These are phyloP conservation scores for Chouioia cunea DNA, from an alignment of 2,888 invertebrate species.

Conservation along the genomic window DNA sequence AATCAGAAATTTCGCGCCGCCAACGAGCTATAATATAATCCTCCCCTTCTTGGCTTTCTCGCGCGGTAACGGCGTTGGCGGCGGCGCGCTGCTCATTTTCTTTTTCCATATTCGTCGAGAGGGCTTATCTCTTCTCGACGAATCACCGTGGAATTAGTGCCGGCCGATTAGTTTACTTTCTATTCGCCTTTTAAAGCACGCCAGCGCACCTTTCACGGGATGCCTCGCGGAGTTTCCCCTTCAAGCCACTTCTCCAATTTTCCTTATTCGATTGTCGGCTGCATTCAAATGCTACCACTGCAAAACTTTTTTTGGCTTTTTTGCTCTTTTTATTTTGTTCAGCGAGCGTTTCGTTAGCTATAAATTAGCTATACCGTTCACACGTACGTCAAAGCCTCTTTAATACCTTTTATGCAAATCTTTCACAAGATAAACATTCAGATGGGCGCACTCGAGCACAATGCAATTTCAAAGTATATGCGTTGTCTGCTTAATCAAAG, in stretches of 20 bases:
- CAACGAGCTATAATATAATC: no score
- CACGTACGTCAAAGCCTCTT: no score
- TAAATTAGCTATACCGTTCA: no score
- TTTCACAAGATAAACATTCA: no score
- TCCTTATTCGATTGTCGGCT: constrained; percentile 28
- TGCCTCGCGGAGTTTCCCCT: neutral
- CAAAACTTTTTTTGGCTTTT: neutral
- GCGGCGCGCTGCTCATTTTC: constrained; percentile 7
- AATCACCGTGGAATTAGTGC: constrained; percentile 26
- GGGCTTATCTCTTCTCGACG: constrained; percentile 9
- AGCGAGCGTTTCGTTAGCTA: no score
- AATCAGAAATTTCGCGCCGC: no score
- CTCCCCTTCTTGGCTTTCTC: neutral
- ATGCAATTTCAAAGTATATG: no score
- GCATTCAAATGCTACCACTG: constrained; percentile 12
- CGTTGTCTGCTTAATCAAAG: no score
- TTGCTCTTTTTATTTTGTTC: no score
- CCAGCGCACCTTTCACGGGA: constrained; percentile 26
- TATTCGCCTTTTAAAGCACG: constrained; percentile 32
- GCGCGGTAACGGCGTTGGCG: neutral
- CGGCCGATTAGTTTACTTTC: constrained; percentile 37
- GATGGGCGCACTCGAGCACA: no score
- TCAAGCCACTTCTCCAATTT: neutral
- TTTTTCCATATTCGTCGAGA: constrained; percentile 10
- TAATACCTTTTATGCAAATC: no score